Base-by-base conservation (phyloP, 2,888 invertebrate genomes). In the Leptopilina drosophilae region DNA sequence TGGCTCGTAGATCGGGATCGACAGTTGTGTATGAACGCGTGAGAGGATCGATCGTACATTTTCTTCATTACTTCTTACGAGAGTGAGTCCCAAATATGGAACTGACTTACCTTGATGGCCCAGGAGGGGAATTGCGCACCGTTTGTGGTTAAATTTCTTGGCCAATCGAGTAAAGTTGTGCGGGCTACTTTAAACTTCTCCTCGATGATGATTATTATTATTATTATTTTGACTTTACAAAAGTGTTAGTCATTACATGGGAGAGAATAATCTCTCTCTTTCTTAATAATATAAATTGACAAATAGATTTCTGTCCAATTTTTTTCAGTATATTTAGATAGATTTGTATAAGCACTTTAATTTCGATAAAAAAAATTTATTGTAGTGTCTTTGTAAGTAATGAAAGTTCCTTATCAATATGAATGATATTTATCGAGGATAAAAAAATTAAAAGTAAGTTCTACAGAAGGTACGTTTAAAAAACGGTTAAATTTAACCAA, bases 81-180 rank as follows among this genome's bases (percentile, higher is more conserved):
- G 53, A 49, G 40, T 42, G 49, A 42, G 49, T 4, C 7, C 69
- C 69, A 69, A 69, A 69, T 49, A 69, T 69, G 69, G 69, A 69
- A 69, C 69, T 69, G 69, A n/a, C 53, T 69, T 49, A 69, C 69
- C 69, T 69, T 69, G 69, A 69, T 69, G 69, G 49, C 7, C 69
- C 69, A 69, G 49, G 49, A 69, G 14, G 69, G 49, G 33, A 33
- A 69, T 69, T 49, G 26, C 69, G 26, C 26, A 26, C 53, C 62
- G 62, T 20, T 69, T 69, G 69, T 49, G 69, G 69, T 69, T 69
- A 53, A 53, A 69, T 69, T 69, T 69, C 69, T 69, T 69, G 26
- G 26, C 49, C 69, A 69, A 69, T 53, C 49, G 7, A 8, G 26
- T 69, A 69, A 69, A 42, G 42, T 42, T 42, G 33, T 33, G 69